Percentiles rank a stretch among this genome's conserved stretches.
Evolutionary conservation across 2,113 vertebrate species (phyloP).

Genomic region (Poeciliopsis prolifica): DNA sequence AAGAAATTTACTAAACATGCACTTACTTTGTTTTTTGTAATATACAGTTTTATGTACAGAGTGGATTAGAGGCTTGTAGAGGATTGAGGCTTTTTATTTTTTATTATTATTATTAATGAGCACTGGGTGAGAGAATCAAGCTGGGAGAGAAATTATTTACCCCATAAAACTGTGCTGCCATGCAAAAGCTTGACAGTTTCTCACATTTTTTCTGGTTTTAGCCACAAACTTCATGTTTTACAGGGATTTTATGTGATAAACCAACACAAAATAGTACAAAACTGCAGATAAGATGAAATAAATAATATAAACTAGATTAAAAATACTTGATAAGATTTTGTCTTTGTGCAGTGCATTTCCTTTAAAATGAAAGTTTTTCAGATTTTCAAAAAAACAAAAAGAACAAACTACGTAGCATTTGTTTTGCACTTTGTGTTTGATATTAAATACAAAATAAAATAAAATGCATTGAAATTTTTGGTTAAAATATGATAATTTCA

Average conservation of each 20-base stretch:
- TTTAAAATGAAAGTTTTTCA: background rate
- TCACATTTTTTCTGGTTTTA: background rate
- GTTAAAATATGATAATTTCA: background rate
- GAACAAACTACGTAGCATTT: background rate
- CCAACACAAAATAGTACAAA: background rate
- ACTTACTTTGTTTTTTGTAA: conserved; percentile 65
- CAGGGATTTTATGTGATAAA: background rate
- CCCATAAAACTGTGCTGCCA: background rate
- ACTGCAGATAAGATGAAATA: background rate
- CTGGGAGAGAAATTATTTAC: conserved; percentile 12
- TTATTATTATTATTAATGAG: conserved; percentile 35
- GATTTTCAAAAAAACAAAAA: background rate
- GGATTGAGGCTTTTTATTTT: conserved; percentile 60
- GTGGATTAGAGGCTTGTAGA: conserved; percentile 62
- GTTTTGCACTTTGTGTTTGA: background rate
- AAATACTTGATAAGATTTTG: too few species aligned
- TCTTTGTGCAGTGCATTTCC: too few species aligned
- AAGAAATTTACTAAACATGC: conserved; percentile 80
- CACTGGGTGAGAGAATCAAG: conserved; percentile 15
- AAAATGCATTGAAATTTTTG: background rate
- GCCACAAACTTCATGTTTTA: background rate
- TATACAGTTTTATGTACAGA: conserved; percentile 76
- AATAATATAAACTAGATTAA: background rate
- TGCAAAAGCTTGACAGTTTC: background rate
- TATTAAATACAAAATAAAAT: background rate